phyloP scores from a whole-genome alignment of 2,113 vertebrate genomes.

The Heteronetta atricapilla region DNA sequence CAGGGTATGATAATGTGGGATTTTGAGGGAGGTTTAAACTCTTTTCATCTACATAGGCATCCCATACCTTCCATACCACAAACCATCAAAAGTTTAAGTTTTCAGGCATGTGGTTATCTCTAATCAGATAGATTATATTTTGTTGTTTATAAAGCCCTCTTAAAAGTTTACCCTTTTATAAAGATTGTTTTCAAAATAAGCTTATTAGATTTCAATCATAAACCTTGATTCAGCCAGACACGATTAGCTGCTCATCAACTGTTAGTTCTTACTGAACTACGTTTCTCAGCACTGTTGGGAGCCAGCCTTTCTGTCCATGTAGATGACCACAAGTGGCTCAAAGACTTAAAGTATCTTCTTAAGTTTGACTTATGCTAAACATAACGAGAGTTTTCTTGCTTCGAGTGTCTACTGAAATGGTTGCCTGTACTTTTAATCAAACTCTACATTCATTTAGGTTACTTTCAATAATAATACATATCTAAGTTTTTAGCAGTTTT shows the following conservation, averaged over 20 bases:
- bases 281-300: neutral
- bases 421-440: neutral
- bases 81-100: neutral
- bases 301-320: neutral
- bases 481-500: neutral
- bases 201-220: neutral
- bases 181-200: neutral
- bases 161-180: neutral
- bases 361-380: neutral
- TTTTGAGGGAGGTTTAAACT: neutral
- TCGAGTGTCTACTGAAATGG: neutral
- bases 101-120: neutral
- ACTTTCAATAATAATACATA: neutral
- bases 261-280: neutral
- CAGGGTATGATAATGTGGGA: neutral
- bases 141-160: neutral
- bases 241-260: neutral
- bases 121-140: neutral
- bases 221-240: neutral
- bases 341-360: neutral
- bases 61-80: neutral
- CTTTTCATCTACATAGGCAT: neutral
- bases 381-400: neutral
- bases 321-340: neutral
- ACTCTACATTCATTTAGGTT: neutral